Percentiles rank a stretch among this genome's conserved stretches.
phyloP scores from a whole-genome alignment of 2,888 invertebrate species.

The Apamea sordens region DNA sequence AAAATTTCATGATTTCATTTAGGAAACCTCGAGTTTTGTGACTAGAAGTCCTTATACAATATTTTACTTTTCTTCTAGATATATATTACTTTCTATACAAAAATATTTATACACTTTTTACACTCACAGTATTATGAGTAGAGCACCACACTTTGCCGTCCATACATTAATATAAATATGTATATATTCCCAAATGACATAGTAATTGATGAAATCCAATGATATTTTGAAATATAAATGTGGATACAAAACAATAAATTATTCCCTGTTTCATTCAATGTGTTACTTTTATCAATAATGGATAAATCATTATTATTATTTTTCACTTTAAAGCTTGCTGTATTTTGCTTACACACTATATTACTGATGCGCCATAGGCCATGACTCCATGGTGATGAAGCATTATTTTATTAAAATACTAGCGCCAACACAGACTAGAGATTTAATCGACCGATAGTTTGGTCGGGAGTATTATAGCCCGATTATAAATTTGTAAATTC shows the following conservation, averaged over 20 bases:
- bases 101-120: constrained; percentile 60
- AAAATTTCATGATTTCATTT: constrained; percentile 41
- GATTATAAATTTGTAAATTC: background rate
- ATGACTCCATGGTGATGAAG: constrained; percentile 1
- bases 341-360: constrained; percentile 49
- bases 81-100: constrained; percentile 57
- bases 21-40: constrained; percentile 59
- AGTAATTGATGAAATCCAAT: constrained; percentile 23
- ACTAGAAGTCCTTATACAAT: constrained; percentile 61
- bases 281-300: constrained; percentile 18
- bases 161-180: constrained; percentile 38
- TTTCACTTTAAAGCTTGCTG: constrained; percentile 50
- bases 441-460: background rate
- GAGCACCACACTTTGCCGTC: constrained; percentile 52
- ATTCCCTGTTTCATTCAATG: constrained; percentile 47
- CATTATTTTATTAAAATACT: background rate
- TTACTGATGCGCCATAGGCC: constrained; percentile 1
- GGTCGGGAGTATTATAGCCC: background rate
- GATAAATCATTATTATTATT: constrained; percentile 10
- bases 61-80: constrained; percentile 39
- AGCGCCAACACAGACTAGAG: background rate
- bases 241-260: constrained; percentile 29
- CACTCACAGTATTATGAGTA: constrained; percentile 43
- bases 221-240: constrained; percentile 2
- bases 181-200: constrained; percentile 21